Evolutionary conservation across 2,113 vertebrate species (phyloP).

Genomic region (Lagopus leucura): DNA sequence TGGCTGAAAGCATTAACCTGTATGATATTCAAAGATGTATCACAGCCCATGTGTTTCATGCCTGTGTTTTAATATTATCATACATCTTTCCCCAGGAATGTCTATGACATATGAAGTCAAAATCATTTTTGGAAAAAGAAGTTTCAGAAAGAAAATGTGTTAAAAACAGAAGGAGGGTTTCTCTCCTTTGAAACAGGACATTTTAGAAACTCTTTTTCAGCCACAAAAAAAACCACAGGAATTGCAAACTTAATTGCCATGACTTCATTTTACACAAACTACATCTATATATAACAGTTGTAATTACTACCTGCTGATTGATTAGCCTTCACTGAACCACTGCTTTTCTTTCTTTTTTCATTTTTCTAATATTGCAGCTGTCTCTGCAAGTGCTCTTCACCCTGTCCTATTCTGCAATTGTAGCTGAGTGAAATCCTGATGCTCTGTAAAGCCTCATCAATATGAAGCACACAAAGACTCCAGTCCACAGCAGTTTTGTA

Average conservation of each 20-base stretch:
- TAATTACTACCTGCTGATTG: slow-evolving; percentile 38
- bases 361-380: slow-evolving; percentile 5
- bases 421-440: neutral
- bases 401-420: neutral
- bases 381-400: neutral
- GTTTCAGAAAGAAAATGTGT: neutral
- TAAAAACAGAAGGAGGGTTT: neutral
- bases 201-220: slow-evolving; percentile 2
- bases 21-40: neutral
- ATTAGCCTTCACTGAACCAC: slow-evolving; percentile 10
- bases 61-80: neutral
- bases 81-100: neutral
- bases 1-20: neutral
- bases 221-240: neutral
- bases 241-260: slow-evolving; percentile 1
- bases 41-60: neutral
- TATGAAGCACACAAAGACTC: neutral
- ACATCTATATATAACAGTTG: neutral
- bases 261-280: neutral
- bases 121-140: neutral
- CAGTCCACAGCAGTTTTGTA: neutral
- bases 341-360: neutral
- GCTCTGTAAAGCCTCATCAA: neutral
- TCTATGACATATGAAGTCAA: slow-evolving; percentile 4
- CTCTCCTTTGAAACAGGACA: neutral